Evolutionary conservation across 2,113 vertebrate species (phyloP), one percentile per base, ranked within the genome.

Genomic region (Raphicerus campestris): DNA sequence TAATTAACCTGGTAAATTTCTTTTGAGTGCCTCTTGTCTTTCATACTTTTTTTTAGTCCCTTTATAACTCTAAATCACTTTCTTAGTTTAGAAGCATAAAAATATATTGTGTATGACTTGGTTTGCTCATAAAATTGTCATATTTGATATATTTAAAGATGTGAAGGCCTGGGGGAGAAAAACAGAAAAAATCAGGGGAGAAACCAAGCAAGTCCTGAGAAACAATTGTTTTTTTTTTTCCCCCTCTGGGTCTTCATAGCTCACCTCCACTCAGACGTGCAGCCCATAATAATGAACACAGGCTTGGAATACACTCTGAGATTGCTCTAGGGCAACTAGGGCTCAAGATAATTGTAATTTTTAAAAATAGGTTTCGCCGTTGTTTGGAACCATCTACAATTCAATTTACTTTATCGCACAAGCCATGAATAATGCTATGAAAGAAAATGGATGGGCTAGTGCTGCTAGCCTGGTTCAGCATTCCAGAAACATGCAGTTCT

Each of bases 371-470:
- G 99, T 99, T 85, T 99, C 99, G 94, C 99, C 99, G 0, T 98
- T 99, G 42, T 99, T 99, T 98, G 99, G 99, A 89, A 99, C 99
- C 75, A 99, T 99, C 98, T 99, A 99, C 96, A 99, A 99, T 97
- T 98, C 99, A 86, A 96, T 99, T 96, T 99, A 99, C 97, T 98
- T 99, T 96, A 92, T 99, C 92, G 99, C 99, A 75, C 98, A 99
- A 97, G 99, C 99, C 95, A 98, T 99, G 92, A 98, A 99, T 98
- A 99, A 98, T 32, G 97, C 98, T 90, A 94, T 97, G 95, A 99
- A 95, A 98, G 98, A 98, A 66, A 99, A 99, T 55, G 97, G 96
- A 96, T 78, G 1, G 78, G 30, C 99, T 55, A 99, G 98, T 0
- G 99, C 99, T 83, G 97, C 98, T 9, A 99, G 98, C 63, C 96